phyloP scores from a whole-genome alignment of 2,888 invertebrate genomes.

The Melolontha melolontha region DNA sequence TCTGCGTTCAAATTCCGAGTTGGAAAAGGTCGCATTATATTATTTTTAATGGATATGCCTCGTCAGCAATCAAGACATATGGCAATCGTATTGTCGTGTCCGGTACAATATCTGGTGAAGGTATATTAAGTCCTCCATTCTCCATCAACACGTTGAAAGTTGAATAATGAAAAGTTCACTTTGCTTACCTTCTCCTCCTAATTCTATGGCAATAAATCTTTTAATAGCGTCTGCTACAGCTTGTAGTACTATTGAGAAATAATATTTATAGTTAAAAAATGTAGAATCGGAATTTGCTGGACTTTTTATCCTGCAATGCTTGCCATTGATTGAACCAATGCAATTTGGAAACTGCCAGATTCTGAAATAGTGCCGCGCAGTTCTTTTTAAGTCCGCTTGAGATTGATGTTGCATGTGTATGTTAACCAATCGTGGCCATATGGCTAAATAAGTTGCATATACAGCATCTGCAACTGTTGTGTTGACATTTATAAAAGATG shows the following conservation, averaged over 20 bases:
- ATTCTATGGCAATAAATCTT: too few relatives aligned
- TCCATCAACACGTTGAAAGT: slow-evolving; percentile 34
- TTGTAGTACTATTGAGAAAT: too few relatives aligned
- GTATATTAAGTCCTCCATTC: slow-evolving; percentile 43
- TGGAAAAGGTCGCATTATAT: slow-evolving; percentile 14
- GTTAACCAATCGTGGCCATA: slow-evolving; percentile 20
- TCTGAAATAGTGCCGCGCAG: not conserved
- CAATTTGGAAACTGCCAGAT: too few relatives aligned
- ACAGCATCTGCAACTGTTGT: slow-evolving; percentile 14
- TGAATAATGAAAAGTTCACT: slow-evolving; percentile 39
- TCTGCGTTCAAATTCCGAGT: not conserved
- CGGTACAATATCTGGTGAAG: too few relatives aligned
- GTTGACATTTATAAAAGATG: slow-evolving; percentile 11
- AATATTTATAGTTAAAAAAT: too few relatives aligned
- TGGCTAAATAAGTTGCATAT: not conserved
- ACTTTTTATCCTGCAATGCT: too few relatives aligned
- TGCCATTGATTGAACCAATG: too few relatives aligned
- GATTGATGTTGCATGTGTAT: slow-evolving; percentile 10
- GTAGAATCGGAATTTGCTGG: too few relatives aligned
- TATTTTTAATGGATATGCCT: slow-evolving; percentile 11
- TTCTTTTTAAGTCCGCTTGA: too few relatives aligned
- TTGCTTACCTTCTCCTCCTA: too few relatives aligned
- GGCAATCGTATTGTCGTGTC: slow-evolving; percentile 25
- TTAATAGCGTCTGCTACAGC: too few relatives aligned
- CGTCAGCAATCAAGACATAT: slow-evolving; percentile 18